Evolutionary conservation across 2,888 invertebrate genomes (phyloP).

Genomic region (Podabrus alpinus): DNA sequence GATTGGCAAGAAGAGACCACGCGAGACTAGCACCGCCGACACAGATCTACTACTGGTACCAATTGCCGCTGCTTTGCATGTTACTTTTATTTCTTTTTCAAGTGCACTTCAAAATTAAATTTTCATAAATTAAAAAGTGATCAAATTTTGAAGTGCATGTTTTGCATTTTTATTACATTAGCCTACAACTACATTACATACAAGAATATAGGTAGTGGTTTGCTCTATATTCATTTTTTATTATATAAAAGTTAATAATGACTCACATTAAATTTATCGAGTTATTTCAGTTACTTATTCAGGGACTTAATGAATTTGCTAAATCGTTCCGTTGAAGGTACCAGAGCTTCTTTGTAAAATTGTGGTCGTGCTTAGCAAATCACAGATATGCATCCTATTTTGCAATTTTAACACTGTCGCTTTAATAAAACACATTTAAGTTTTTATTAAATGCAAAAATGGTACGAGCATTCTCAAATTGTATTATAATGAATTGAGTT

Average conservation of each 20-base stretch:
- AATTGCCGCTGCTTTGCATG: conserved; percentile 66
- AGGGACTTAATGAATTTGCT: conserved; percentile 8
- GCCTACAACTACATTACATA: conserved; percentile 19
- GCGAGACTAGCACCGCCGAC: conserved; percentile 73
- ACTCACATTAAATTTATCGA: not conserved
- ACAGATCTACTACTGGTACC: conserved; percentile 96
- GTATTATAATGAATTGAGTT: not conserved
- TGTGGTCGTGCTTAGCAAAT: conserved; percentile 49
- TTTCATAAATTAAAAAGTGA: not conserved
- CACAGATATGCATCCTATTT: conserved; percentile 35
- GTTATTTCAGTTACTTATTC: conserved; percentile 3
- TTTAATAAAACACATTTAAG: conserved; percentile 25
- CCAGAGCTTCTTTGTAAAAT: conserved; percentile 49
- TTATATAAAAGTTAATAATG: not conserved
- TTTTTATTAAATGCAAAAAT: conserved; percentile 13
- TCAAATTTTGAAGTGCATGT: conserved; percentile 20
- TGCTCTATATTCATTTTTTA: conserved; percentile 10
- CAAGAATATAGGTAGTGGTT: conserved; percentile 36
- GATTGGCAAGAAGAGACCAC: conserved; percentile 95
- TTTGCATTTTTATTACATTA: conserved; percentile 16
- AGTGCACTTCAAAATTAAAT: conserved; percentile 20
- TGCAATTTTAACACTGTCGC: conserved; percentile 28
- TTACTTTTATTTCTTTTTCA: conserved; percentile 50
- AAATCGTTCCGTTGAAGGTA: conserved; percentile 42
- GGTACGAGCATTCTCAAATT: conserved; percentile 17